Evolutionary conservation across 1,140 invertebrate species (phyloP).

Genomic region (Pogonus chalceus): DNA sequence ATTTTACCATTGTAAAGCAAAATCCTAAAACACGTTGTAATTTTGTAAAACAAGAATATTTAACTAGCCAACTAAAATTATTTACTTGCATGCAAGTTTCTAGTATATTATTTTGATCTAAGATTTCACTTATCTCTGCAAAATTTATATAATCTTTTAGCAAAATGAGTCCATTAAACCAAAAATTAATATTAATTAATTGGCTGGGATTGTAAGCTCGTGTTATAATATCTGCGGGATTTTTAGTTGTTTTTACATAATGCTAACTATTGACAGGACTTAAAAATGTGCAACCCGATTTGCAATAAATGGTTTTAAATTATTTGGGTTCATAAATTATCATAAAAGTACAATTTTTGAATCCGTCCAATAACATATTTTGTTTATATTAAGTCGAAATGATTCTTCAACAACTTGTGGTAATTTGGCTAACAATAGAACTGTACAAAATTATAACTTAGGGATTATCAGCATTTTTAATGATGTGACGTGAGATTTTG

Average conservation of each 20-base stretch:
- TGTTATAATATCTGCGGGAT: constrained; percentile 36
- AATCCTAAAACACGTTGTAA: no score
- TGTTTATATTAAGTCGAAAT: constrained; percentile 11
- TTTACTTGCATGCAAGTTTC: no score
- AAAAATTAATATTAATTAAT: constrained; percentile 21
- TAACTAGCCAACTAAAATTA: no score
- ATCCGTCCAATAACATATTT: constrained; percentile 8
- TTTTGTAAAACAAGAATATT: no score
- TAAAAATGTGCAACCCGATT: constrained; percentile 34
- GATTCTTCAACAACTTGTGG: constrained; percentile 13
- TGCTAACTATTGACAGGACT: constrained; percentile 23
- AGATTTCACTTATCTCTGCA: no score
- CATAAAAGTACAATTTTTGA: constrained; percentile 17
- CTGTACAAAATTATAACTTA: constrained; percentile 34
- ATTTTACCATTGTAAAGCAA: no score
- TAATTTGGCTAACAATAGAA: constrained; percentile 25
- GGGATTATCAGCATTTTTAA: constrained; percentile 17
- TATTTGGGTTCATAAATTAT: constrained; percentile 19
- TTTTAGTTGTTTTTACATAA: constrained; percentile 30
- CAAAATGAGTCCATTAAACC: constrained; percentile 22
- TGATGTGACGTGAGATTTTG: constrained; percentile 17
- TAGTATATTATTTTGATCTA: no score
- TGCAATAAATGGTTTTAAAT: constrained; percentile 31
- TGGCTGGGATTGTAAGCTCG: constrained; percentile 22
- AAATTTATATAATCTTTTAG: no score